Conservation (phyloP, 1,140 invertebrate genomes). For the Stegodyphus mimosarum region DNA sequence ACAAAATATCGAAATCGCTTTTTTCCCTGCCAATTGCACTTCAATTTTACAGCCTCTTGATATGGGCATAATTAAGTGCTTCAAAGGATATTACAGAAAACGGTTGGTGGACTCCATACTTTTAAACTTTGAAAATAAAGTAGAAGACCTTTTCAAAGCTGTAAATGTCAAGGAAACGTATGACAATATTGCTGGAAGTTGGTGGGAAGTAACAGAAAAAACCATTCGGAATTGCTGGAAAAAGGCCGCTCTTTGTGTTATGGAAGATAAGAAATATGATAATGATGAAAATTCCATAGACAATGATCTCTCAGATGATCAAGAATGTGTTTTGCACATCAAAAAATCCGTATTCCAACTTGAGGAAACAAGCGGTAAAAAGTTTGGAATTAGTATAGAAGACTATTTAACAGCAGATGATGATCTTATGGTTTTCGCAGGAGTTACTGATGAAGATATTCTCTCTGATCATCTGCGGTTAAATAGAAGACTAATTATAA, state of each 20-base stretch:
- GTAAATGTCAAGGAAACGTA: too few species aligned
- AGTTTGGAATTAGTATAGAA: background rate
- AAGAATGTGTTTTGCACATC: background rate
- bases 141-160: background rate
- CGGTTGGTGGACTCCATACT: constrained; percentile 9
- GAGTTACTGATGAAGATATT: too few species aligned
- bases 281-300: too few species aligned
- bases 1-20: background rate
- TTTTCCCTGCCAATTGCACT: too few species aligned
- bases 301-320: too few species aligned
- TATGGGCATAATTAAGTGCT: constrained; percentile 6
- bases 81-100: constrained; percentile 31
- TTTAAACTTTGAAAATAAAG: constrained; percentile 12
- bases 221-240: constrained; percentile 11
- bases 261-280: constrained; percentile 1
- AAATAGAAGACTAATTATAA: too few species aligned
- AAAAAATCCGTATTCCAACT: constrained; percentile 11
- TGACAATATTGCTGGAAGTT: constrained; percentile 2
- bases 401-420: constrained; percentile 18
- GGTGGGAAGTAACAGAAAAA: constrained; percentile 15
- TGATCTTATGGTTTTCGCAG: background rate
- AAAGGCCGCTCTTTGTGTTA: constrained; percentile 9
- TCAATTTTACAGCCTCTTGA: constrained; percentile 7
- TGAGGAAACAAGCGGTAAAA: constrained; percentile 9
- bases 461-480: too few species aligned